Percentiles rank a stretch among this genome's conserved stretches.
Conservation (phyloP, 2,888 invertebrate species). For the Campoletis raptor region DNA sequence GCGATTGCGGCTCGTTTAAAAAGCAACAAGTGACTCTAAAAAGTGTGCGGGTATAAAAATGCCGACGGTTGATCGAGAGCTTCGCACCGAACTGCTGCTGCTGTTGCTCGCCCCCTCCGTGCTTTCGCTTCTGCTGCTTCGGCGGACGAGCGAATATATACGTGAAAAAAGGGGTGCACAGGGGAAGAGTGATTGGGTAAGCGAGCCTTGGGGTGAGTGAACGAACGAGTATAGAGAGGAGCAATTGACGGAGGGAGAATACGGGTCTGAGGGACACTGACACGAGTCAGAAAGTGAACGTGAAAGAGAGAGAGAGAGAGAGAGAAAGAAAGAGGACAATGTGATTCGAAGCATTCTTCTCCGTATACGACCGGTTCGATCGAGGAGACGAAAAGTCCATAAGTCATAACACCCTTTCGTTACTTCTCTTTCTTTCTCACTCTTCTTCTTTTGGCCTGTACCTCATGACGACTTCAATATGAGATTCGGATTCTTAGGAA, state of each 20-base stretch:
- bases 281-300: conserved; percentile 47
- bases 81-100: conserved; percentile 78
- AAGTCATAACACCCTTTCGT: conserved; percentile 65
- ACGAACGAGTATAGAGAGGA: conserved; percentile 62
- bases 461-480: background rate
- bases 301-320: conserved; percentile 28
- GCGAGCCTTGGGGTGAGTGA: conserved; percentile 66
- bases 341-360: conserved; percentile 32
- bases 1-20: conserved; percentile 79
- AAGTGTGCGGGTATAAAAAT: conserved; percentile 82
- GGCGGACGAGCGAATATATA: conserved; percentile 59
- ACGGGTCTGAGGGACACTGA: conserved; percentile 59
- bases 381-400: conserved; percentile 66
- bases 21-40: conserved; percentile 85
- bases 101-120: conserved; percentile 67
- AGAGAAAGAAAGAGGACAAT: background rate
- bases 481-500: background rate
- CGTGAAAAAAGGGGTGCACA: conserved; percentile 36
- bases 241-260: conserved; percentile 69
- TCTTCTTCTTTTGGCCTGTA: background rate
- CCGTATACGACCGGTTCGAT: conserved; percentile 47
- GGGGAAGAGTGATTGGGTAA: conserved; percentile 69
- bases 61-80: conserved; percentile 82
- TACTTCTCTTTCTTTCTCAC: conserved; percentile 24
- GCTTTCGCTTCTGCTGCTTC: conserved; percentile 32